phyloP scores from a whole-genome alignment of 2,888 invertebrate species.

The Lasioglossum leucozonium region DNA sequence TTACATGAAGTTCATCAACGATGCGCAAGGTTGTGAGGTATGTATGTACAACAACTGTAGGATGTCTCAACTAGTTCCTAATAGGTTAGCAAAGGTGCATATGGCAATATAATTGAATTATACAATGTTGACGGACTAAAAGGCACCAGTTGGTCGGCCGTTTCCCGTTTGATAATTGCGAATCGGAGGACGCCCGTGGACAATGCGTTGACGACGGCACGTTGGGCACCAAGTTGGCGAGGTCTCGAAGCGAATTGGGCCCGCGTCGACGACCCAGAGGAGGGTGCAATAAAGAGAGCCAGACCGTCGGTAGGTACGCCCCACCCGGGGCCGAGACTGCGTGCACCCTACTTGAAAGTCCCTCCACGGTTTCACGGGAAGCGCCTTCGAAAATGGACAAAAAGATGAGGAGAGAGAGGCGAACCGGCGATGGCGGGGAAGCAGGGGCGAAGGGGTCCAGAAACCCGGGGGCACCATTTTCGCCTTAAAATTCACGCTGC shows the following conservation, averaged over 20 bases:
- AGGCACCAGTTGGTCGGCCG: conserved; percentile 58
- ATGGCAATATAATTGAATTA: neutral
- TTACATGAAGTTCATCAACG: neutral
- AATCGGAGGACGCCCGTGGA: conserved; percentile 51
- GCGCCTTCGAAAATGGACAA: conserved; percentile 56
- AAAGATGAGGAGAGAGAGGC: conserved; percentile 17
- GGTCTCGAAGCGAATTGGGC: conserved; percentile 40
- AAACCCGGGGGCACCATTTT: conserved; percentile 51
- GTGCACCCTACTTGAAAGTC: conserved; percentile 59
- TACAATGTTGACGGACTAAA: conserved; percentile 47
- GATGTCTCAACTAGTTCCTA: neutral
- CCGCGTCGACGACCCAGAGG: conserved; percentile 19
- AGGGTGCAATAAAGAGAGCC: conserved; percentile 57
- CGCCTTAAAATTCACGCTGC: conserved; percentile 55
- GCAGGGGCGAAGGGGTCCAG: neutral
- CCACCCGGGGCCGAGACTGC: conserved; percentile 14
- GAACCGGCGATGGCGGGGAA: neutral
- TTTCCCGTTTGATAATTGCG: conserved; percentile 60
- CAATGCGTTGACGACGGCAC: conserved; percentile 39
- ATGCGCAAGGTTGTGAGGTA: neutral
- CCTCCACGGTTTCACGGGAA: conserved; percentile 54
- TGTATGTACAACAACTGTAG: neutral
- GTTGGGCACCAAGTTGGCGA: neutral
- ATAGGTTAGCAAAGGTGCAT: neutral
- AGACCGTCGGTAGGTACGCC: neutral